Percentiles rank a stretch among this genome's conserved stretches.
These are phyloP conservation scores for Parelbella ahira DNA, from an alignment of 2,888 invertebrate genomes.

Conservation along the genomic window DNA sequence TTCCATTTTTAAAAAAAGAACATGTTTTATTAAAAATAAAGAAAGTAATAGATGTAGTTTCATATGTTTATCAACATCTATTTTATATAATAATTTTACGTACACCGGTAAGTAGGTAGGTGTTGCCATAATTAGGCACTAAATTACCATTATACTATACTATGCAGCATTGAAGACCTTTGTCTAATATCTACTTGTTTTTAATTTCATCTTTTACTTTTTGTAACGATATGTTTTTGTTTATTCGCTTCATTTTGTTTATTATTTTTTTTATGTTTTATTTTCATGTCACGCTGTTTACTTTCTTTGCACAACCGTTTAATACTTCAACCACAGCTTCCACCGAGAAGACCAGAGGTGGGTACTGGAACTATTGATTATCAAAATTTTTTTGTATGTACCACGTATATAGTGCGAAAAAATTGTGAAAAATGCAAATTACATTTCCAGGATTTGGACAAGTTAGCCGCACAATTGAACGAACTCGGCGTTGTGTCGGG, in stretches of 20 bases:
- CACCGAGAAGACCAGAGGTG: conserved; percentile 95
- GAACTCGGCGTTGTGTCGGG: conserved; percentile 92
- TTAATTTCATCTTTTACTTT: conserved; percentile 2
- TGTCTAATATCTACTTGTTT: no score
- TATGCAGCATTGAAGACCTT: no score
- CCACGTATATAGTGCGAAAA: no score
- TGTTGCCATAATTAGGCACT: no score
- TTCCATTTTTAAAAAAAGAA: no score
- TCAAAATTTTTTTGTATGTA: background rate
- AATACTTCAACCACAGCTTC: conserved; percentile 82
- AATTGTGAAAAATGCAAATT: conserved; percentile 3
- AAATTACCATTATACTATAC: no score
- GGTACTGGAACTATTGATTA: conserved; percentile 53
- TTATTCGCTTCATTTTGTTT: conserved; percentile 62
- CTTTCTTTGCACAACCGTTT: conserved; percentile 74
- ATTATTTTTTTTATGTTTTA: conserved; percentile 54
- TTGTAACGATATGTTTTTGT: conserved; percentile 40
- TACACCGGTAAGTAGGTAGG: no score
- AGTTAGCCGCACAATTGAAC: conserved; percentile 96
- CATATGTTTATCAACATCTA: no score
- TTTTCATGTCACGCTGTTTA: conserved; percentile 78
- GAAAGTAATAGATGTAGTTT: no score
- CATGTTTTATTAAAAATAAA: no score
- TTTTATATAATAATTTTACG: background rate
- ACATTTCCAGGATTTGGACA: conserved; percentile 93